phyloP scores from a whole-genome alignment of 2,888 invertebrate species.

The Platycnemis pennipes region DNA sequence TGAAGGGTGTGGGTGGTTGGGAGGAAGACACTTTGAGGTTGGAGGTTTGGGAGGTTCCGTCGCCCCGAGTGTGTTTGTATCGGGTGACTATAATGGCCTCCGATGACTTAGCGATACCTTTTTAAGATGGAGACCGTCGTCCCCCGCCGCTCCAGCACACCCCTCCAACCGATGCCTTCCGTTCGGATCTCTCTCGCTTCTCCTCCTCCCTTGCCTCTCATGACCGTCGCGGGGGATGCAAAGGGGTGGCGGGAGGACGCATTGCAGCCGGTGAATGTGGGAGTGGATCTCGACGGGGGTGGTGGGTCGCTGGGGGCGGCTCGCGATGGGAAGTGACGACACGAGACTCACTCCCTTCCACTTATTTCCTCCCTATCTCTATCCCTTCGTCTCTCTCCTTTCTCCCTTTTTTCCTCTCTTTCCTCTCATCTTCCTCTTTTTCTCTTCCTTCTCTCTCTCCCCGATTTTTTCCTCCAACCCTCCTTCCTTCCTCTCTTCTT shows the following conservation, averaged over 20 bases:
- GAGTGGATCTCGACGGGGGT: neutral
- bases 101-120: constrained; percentile 65
- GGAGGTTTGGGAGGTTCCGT: constrained; percentile 43
- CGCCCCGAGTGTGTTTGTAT: neutral
- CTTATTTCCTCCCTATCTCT: no score
- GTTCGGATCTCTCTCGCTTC: neutral
- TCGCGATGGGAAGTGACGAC: no score
- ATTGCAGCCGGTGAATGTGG: neutral
- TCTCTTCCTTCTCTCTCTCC: no score
- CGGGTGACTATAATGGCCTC: constrained; percentile 58
- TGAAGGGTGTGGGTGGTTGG: neutral
- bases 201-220: no score
- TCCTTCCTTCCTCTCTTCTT: no score
- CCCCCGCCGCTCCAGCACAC: constrained; percentile 4
- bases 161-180: neutral
- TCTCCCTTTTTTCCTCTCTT: no score
- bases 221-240: neutral
- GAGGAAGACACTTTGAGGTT: neutral
- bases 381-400: no score
- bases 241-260: neutral
- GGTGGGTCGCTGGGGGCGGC: no score
- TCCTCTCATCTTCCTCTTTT: no score
- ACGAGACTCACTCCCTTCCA: no score
- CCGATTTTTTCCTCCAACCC: no score
- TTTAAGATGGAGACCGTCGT: constrained; percentile 39